Evolutionary conservation across 37 sponge, comb jelly and placozoan species (phyloP), one percentile per base, ranked within the genome.

Genomic region (Eunapius fragilis): DNA sequence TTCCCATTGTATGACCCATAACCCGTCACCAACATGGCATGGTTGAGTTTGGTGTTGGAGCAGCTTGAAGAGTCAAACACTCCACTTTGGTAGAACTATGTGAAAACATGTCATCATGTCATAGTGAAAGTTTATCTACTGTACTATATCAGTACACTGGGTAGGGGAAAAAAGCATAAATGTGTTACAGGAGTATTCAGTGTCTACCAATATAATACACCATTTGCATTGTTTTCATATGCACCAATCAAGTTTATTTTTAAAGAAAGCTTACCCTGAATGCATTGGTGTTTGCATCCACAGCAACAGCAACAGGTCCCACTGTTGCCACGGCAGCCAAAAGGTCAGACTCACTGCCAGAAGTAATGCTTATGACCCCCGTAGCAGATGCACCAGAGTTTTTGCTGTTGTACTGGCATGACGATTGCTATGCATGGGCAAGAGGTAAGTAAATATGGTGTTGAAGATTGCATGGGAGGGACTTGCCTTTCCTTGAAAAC

Each of bases 251-350:
- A 4, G 4, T 50, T 11, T 67, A 24, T 37, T 26, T 24, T n/a
- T n/a, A n/a, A 70, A 27, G n/a, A 23, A 22, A 25, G 78, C 83
- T 68, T 71, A 92, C 89, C 77, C 88, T 79, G 80, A 96, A 96
- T 14, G 92, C 92, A 70, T 69, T 87, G 23, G 82, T 84, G 76
- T 74, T 79, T 48, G 86, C 96, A 84, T 96, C 96, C 33, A 96
- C 80, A 38, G 94, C 83, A 3, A 93, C 87, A 79, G 94, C 85
- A 2, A 96, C 78, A 31, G 96, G 96, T 48, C 96, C 96, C 27
- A 81, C 89, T 22, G 92, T 96, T 47, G 94, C 96, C 28, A 94
- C 89, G 28, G 96, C 94, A 30, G 79, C 87, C 74, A 91, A 89
- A 14, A 96, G 92, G 33, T 75, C 94, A 34, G 33, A 69, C 84